Conservation (phyloP, 2,797 vertebrate genomes). For the Florisuga fusca region DNA sequence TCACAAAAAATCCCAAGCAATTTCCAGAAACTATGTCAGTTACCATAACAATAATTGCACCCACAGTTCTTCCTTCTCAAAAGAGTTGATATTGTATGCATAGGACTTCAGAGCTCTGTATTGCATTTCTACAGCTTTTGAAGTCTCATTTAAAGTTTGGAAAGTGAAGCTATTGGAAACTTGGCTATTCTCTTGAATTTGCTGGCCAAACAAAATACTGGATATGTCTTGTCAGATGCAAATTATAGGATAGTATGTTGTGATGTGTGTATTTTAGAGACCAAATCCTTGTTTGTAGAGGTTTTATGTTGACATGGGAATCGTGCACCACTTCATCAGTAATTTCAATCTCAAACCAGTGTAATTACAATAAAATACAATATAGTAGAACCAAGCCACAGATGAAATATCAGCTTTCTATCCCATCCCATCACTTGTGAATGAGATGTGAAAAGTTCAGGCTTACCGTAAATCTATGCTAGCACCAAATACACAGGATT, state of each 20-base stretch:
- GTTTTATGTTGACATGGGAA: conserved; percentile 71
- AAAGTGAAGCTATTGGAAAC: conserved; percentile 64
- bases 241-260: conserved; percentile 64
- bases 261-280: conserved; percentile 66
- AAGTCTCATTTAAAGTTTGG: conserved; percentile 35
- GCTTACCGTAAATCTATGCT: conserved; percentile 37
- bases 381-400: conserved; percentile 70
- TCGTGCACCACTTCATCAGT: conserved; percentile 75
- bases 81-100: conserved; percentile 35
- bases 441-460: conserved; percentile 68
- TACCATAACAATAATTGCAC: conserved; percentile 30
- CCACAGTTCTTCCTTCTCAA: conserved; percentile 16
- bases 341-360: conserved; percentile 66
- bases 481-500: not conserved
- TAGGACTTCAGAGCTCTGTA: conserved; percentile 11
- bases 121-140: conserved; percentile 56
- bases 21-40: conserved; percentile 53
- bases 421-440: conserved; percentile 46
- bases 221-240: conserved; percentile 66
- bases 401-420: conserved; percentile 53
- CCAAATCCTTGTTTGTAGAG: conserved; percentile 68
- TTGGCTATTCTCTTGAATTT: conserved; percentile 35
- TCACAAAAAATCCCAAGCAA: conserved; percentile 19
- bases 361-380: conserved; percentile 71
- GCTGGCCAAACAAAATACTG: conserved; percentile 66